Base-by-base conservation (phyloP, 2,888 invertebrate genomes). In the Trachelus troglodyta region DNA sequence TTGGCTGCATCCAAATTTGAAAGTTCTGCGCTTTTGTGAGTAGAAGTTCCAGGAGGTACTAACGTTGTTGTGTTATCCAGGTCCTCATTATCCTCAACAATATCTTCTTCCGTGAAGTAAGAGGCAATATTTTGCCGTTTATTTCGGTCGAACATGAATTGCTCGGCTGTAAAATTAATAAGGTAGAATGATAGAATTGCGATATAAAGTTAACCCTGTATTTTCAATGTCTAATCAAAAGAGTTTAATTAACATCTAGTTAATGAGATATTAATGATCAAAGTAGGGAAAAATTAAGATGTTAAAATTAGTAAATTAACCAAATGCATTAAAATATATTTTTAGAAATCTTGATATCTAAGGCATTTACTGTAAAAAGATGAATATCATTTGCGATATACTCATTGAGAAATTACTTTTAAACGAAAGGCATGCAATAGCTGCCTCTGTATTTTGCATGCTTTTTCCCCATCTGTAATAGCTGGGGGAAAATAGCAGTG, bases 91-190 rank as follows among this genome's bases (percentile, higher is more conserved):
- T 96, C 97, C 89, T 97, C 95, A 76, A 94, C 93, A 76, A 95
- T 95, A 85, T 95, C 94, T 80, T 94, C 94, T 80, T 96, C 95
- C 75, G 92, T 91, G 81, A 97, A 93, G 89, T 96, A 97, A 15
- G 95, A 94, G 23, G 96, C 94, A 89, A 97, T 95, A 83, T 94
- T 95, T 80, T 95, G 94, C 85, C 95, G 94, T 77, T 94, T 93
- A 82, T 95, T 95, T 73, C 98, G 94, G 89, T 98, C 97, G 89
- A 95, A 98, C 89, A 98, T 93, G 93, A 97, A 98, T 88, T 96
- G 96, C 80, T 95, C 94, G 69, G 95, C 93, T 92, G 80, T 6
- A 87, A 86, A 12, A 35, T 35, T 35, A 12, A 35, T 35, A 35
- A 35, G 35, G 12, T 12, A 35, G 35, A 35, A 35, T 23, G 12